These are phyloP conservation scores for Tigriopus japonicus DNA, from an alignment of 1,140 invertebrate species.

Conservation along the genomic window DNA sequence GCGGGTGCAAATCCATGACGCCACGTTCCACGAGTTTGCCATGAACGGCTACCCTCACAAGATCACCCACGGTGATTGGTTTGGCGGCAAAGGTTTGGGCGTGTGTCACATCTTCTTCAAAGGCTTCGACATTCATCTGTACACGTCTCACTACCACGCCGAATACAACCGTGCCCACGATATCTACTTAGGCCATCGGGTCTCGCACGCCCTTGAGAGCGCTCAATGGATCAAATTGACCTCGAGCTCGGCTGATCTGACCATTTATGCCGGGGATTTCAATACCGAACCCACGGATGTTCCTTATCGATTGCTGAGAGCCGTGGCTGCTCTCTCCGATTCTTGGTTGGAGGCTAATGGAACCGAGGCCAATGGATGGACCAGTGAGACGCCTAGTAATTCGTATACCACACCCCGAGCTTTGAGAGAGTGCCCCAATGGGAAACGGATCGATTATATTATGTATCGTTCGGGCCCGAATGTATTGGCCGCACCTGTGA, in stretches of 20 bases:
- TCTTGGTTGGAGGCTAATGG: slow-evolving; percentile 1
- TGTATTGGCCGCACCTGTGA: background rate
- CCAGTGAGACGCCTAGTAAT: slow-evolving; percentile 6
- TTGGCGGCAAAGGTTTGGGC: slow-evolving; percentile 11
- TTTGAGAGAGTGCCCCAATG: background rate
- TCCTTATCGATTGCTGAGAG: background rate
- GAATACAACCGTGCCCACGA: slow-evolving; percentile 2
- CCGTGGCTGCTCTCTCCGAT: background rate
- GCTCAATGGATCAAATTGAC: slow-evolving; percentile 14
- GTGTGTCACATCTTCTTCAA: background rate
- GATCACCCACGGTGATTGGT: slow-evolving; percentile 13
- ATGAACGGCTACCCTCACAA: slow-evolving; percentile 12
- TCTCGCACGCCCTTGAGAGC: slow-evolving; percentile 5
- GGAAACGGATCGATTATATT: slow-evolving; percentile 12
- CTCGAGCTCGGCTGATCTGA: slow-evolving; percentile 3
- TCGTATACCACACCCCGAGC: slow-evolving; percentile 3
- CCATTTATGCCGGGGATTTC: slow-evolving; percentile 13
- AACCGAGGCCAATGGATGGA: background rate
- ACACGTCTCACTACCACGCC: slow-evolving; percentile 5
- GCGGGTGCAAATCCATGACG: background rate
- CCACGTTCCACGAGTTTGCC: slow-evolving; percentile 8
- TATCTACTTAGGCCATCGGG: slow-evolving; percentile 14
- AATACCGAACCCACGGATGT: slow-evolving; percentile 10
- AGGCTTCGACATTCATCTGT: slow-evolving; percentile 1
- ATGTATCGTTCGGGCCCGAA: background rate